phyloP scores from a whole-genome alignment of 2,113 vertebrate genomes.

The Mirounga angustirostris region DNA sequence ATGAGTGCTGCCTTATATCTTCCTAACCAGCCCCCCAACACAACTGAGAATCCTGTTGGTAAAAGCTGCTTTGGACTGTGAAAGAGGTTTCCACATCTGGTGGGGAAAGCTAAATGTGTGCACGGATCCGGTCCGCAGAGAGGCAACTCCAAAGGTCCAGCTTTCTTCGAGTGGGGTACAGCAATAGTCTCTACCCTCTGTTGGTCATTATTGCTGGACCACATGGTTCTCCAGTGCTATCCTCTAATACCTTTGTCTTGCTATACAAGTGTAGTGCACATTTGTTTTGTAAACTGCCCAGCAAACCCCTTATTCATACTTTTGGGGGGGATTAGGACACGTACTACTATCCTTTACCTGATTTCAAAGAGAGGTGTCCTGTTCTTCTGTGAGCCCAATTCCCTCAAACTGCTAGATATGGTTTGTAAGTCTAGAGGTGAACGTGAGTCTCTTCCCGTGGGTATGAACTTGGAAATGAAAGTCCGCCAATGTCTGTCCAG shows the following conservation, averaged over 20 bases:
- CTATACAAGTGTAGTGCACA: background rate
- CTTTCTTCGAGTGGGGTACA: background rate
- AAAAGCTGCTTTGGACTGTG: no score
- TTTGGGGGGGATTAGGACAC: background rate
- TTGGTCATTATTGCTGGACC: background rate
- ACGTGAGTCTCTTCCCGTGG: background rate
- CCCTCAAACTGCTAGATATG: background rate
- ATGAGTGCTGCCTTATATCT: accelerated
- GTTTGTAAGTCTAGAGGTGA: background rate
- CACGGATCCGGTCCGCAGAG: background rate
- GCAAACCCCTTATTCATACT: background rate
- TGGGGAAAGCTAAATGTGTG: background rate
- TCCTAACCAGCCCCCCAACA: background rate
- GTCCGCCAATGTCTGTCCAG: background rate
- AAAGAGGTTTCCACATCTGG: no score
- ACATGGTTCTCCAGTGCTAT: no score
- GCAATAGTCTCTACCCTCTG: background rate
- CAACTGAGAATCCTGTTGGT: no score
- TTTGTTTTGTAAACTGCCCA: background rate
- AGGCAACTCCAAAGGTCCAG: background rate
- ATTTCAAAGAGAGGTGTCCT: background rate
- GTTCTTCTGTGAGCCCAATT: background rate
- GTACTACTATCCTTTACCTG: background rate
- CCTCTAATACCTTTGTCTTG: background rate
- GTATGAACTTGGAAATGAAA: background rate